Evolutionary conservation across 2,113 vertebrate species (phyloP).

Genomic region (Rhinolophus ferrumequinum): DNA sequence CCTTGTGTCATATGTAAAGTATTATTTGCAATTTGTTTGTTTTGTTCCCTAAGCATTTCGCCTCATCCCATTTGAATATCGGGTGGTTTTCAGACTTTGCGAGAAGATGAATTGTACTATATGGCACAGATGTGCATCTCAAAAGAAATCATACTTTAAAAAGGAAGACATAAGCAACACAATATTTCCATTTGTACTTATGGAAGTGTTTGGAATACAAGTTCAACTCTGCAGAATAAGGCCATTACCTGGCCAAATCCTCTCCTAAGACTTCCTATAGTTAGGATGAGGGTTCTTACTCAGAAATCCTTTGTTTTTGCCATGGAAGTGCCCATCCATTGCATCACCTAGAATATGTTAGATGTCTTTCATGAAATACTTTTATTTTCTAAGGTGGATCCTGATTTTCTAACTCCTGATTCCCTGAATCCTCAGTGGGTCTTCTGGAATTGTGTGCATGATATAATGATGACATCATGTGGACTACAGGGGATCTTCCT

Average conservation of each 20-base stretch:
- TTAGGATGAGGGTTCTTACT: neutral
- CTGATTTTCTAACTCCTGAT: neutral
- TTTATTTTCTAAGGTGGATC: neutral
- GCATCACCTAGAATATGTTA: neutral
- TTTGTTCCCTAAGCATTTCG: neutral
- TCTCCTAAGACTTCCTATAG: neutral
- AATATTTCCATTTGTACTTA: neutral
- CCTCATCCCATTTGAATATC: neutral
- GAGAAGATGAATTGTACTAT: neutral
- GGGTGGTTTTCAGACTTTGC: neutral
- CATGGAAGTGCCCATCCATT: neutral
- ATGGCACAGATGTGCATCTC: neutral
- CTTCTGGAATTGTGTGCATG: neutral
- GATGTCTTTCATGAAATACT: neutral
- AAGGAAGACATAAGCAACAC: neutral
- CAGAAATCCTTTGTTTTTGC: neutral
- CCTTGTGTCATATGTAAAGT: neutral
- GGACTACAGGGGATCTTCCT: rapidly evolving
- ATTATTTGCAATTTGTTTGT: neutral
- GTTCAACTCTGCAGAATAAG: neutral
- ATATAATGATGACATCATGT: neutral
- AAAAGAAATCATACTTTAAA: neutral
- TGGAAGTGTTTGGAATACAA: neutral
- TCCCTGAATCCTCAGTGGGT: neutral
- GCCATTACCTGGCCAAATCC: neutral